Percentiles rank a stretch among this genome's conserved stretches.
Evolutionary conservation across 37 sponge, comb jelly and placozoan genomes (phyloP).

Genomic region (Eunapius fragilis): DNA sequence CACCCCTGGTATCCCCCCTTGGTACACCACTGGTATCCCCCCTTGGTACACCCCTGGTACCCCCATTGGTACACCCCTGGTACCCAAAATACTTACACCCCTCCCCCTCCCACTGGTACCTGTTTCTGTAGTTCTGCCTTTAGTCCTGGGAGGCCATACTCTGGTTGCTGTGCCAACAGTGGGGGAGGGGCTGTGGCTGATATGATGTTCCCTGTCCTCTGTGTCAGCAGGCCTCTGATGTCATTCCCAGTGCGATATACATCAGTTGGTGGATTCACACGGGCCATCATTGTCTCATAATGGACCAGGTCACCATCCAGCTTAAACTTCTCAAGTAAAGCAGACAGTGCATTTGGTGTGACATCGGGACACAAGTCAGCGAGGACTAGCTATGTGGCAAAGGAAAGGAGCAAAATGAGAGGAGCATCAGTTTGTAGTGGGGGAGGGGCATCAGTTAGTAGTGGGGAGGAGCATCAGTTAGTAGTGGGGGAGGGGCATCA

Average conservation of each 20-base stretch:
- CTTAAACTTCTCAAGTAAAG: background rate
- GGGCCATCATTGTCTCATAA: slow-evolving; percentile 8
- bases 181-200: slow-evolving; percentile 4
- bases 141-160: slow-evolving; percentile 44
- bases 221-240: slow-evolving; percentile 31
- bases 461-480: background rate
- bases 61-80: background rate
- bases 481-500: background rate
- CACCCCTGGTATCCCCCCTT: no score
- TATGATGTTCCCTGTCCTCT: slow-evolving; percentile 1
- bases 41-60: slow-evolving; percentile 2
- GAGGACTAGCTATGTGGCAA: background rate
- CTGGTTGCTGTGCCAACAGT: slow-evolving; percentile 4
- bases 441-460: background rate
- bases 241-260: slow-evolving; percentile 45
- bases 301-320: background rate
- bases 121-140: slow-evolving; percentile 35
- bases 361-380: slow-evolving; percentile 18
- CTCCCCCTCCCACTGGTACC: slow-evolving; percentile 8
- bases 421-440: background rate
- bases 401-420: background rate
- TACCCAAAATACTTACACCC: no score
- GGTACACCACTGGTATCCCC: background rate
- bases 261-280: background rate
- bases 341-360: background rate